Base-by-base conservation (phyloP, 1,140 invertebrate species). In the Dufourea novaeangliae region DNA sequence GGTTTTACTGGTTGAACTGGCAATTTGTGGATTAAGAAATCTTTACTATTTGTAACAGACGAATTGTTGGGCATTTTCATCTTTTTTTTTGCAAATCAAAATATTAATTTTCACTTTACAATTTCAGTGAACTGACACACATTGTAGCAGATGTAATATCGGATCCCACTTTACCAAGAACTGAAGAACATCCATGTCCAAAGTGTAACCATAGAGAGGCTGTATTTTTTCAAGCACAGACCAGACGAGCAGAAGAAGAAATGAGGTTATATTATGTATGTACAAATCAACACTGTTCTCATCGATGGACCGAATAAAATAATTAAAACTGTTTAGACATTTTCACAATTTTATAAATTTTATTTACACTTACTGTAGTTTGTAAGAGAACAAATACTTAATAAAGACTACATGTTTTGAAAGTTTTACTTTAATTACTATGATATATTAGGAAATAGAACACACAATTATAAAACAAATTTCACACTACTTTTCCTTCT, bases 251-350 rank as follows among this genome's bases (percentile, higher is more conserved):
- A 88, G 98, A 99, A 94, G 98, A 99, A 90, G 98, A 99, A 92
- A 99, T 99, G 99, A 95, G 98, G 93, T 94, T 99, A 27, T 99
- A 99, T 92, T 99, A 99, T 92, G 99, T 99, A 0, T 99, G 99
- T 90, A 98, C 98, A 1, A 97, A 97, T 91, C 94, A 94, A 39
- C 97, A 97, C 89, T 99, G 99, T 92, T 96, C 96, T 77, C 98
- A 99, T 91, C 94, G 98, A 85, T 99, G 98, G 98, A 99, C 98
- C 75, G 99, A 99, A 94, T 99, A 93, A 95, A 87, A 75, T n/a
- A 32, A 46, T 10, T n/a, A 17, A 17, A 61, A 14, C 6, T 39
- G 1, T 34, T 29, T 27, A 17, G 7, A n/a, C 10, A 27, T 46
- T 34, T 14, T 39, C 27, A 0, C 6, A 39, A 52, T 20, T 34